Conservation (phyloP, 2,888 invertebrate genomes). For the Sphaerophoria taeniata region DNA sequence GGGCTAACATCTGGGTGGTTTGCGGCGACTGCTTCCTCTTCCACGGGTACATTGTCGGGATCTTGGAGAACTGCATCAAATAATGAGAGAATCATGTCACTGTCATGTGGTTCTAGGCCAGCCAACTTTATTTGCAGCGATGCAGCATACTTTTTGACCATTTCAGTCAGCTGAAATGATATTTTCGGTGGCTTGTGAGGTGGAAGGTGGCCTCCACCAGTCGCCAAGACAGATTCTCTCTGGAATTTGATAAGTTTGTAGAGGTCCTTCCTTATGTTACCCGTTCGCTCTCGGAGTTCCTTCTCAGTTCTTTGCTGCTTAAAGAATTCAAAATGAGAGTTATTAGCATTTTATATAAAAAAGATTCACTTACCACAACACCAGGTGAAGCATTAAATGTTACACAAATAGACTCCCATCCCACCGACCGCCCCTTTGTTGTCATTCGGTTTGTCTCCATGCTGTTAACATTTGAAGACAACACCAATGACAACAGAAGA, state of each 20-base stretch:
- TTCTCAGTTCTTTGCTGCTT: neutral
- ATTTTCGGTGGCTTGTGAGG: neutral
- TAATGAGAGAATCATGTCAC: neutral
- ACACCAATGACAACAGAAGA: neutral
- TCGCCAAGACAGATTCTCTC: neutral
- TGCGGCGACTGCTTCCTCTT: neutral
- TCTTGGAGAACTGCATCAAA: neutral
- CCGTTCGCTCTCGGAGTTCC: neutral
- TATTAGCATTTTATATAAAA: neutral
- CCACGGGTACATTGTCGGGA: neutral
- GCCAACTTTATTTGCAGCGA: neutral
- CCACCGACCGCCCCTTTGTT: neutral
- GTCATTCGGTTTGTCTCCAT: conserved; percentile 22
- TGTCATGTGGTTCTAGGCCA: neutral
- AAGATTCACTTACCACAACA: neutral
- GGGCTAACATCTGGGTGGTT: neutral
- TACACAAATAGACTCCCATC: neutral
- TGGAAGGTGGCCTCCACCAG: neutral
- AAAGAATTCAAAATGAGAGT: neutral
- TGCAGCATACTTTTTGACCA: neutral
- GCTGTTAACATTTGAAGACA: conserved; percentile 16
- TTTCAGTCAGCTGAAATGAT: neutral
- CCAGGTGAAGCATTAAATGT: neutral
- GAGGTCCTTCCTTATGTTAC: neutral
- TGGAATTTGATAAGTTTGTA: neutral